Percentiles rank a stretch among this genome's conserved stretches.
Evolutionary conservation across 1,140 invertebrate genomes (phyloP).

Genomic region (Conus ventricosus): DNA sequence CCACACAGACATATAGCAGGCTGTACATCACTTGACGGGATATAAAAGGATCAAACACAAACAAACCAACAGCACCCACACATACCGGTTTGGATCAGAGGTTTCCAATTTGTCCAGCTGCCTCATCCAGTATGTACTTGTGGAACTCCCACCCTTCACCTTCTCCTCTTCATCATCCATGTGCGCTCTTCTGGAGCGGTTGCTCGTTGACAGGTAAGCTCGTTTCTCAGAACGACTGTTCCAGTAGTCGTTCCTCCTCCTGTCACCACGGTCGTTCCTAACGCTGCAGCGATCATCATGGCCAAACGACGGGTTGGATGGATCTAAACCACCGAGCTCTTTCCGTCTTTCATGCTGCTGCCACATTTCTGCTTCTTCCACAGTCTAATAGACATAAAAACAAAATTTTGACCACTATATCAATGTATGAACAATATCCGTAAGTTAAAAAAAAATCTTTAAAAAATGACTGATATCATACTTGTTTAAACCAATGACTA

Average conservation of each 20-base stretch:
- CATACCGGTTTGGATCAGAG: constrained; percentile 56
- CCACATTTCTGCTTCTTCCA: constrained; percentile 74
- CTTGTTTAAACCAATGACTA: too few relatives aligned
- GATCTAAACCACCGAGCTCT: constrained; percentile 37
- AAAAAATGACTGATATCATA: background rate
- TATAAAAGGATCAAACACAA: too few relatives aligned
- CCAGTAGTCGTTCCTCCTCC: constrained; percentile 13
- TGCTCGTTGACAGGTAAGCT: background rate
- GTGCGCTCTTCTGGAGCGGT: constrained; percentile 48
- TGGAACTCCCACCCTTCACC: background rate
- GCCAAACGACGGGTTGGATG: constrained; percentile 9
- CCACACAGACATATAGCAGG: too few relatives aligned
- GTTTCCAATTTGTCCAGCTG: constrained; percentile 59
- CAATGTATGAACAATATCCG: background rate
- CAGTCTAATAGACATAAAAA: constrained; percentile 55
- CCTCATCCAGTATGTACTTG: constrained; percentile 49
- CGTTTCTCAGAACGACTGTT: background rate
- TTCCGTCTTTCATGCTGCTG: constrained; percentile 58
- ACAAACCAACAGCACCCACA: background rate
- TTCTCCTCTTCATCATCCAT: constrained; percentile 49
- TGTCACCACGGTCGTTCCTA: background rate
- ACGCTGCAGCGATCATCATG: constrained; percentile 28
- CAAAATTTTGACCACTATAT: background rate
- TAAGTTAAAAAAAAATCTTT: background rate
- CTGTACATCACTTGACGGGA: too few relatives aligned